Evolutionary conservation across 2,888 invertebrate genomes (phyloP).

Genomic region (Entomobrya proxima): DNA sequence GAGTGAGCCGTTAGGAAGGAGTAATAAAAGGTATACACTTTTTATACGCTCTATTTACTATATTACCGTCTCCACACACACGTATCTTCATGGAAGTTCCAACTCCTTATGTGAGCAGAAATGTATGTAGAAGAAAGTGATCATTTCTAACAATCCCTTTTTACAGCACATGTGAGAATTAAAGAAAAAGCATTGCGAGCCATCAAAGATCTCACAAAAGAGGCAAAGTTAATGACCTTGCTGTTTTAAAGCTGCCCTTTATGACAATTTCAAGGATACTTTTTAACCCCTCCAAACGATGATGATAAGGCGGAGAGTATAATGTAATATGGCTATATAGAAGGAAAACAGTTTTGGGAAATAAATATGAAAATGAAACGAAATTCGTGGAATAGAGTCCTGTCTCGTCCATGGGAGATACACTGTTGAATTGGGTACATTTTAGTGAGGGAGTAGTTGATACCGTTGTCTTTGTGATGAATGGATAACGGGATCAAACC

Average conservation of each 20-base stretch:
- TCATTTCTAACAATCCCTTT: slow-evolving; percentile 64
- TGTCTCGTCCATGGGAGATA: slow-evolving; percentile 1
- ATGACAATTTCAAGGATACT: slow-evolving; percentile 67
- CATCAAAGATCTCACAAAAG: slow-evolving; percentile 54
- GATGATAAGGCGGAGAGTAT: slow-evolving; percentile 38
- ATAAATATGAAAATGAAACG: slow-evolving; percentile 41
- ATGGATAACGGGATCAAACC: slow-evolving; percentile 57
- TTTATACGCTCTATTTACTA: neutral
- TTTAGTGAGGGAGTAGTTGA: slow-evolving; percentile 36
- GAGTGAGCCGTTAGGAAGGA: neutral
- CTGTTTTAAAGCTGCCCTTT: slow-evolving; percentile 68
- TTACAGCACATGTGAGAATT: slow-evolving; percentile 62
- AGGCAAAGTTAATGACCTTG: slow-evolving; percentile 68
- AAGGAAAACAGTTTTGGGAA: slow-evolving; percentile 46
- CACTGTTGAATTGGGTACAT: neutral
- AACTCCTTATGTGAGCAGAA: slow-evolving; percentile 10
- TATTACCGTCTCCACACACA: neutral
- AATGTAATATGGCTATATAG: neutral
- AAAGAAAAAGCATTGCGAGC: slow-evolving; percentile 44
- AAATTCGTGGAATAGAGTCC: neutral
- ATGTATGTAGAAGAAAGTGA: slow-evolving; percentile 40
- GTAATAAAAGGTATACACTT: slow-evolving; percentile 30
- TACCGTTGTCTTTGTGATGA: slow-evolving; percentile 57
- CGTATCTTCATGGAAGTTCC: neutral
- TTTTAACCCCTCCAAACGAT: slow-evolving; percentile 64